Conservation (phyloP, 2,888 invertebrate genomes). For the Phlogophora meticulosa region DNA sequence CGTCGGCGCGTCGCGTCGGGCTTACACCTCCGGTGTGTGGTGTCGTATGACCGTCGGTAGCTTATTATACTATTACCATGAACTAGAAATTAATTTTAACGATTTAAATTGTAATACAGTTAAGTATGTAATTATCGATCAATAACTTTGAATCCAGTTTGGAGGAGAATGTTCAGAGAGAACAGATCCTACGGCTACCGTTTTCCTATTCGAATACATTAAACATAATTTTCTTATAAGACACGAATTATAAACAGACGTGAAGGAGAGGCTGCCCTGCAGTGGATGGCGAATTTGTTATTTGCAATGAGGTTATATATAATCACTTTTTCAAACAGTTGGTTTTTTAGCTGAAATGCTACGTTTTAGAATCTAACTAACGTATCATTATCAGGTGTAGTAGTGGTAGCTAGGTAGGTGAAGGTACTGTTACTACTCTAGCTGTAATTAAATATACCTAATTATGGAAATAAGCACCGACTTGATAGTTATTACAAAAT, state of each 20-base stretch:
- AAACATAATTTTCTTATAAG: neutral
- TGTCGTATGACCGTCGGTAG: too few relatives aligned
- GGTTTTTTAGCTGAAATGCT: neutral
- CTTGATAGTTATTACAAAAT: neutral
- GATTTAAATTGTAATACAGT: neutral
- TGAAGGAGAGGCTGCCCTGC: neutral
- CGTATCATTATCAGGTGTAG: neutral
- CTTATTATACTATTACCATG: neutral
- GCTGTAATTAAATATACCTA: neutral
- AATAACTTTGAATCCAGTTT: neutral
- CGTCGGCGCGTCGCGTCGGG: conserved; percentile 29
- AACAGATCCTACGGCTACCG: too few relatives aligned
- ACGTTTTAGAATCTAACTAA: neutral
- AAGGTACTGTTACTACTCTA: neutral
- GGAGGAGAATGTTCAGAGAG: neutral
- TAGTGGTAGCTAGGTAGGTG: too few relatives aligned
- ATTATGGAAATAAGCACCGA: neutral
- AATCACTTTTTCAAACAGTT: too few relatives aligned
- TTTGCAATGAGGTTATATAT: too few relatives aligned
- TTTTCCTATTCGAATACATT: neutral
- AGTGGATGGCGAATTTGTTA: too few relatives aligned
- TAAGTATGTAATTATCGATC: neutral
- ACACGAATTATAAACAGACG: neutral
- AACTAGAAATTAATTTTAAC: neutral
- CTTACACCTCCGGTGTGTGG: neutral